phyloP scores from a whole-genome alignment of 2,888 invertebrate species.

The Temnothorax unifasciatus region DNA sequence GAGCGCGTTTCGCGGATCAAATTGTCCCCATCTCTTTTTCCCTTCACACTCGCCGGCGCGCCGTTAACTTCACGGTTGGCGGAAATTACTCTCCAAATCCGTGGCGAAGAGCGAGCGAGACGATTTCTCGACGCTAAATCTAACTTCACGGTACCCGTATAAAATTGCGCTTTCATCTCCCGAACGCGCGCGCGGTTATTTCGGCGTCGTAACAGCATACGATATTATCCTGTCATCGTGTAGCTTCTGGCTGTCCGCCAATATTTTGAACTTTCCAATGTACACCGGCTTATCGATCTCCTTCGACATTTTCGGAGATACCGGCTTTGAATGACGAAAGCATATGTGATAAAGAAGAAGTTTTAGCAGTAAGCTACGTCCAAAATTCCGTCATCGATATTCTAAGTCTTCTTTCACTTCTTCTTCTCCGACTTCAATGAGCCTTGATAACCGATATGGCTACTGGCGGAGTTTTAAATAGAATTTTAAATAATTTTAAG shows the following conservation, averaged over 20 bases:
- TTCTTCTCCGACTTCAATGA: neutral
- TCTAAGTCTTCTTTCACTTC: neutral
- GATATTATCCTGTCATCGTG: slow-evolving; percentile 58
- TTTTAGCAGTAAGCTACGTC: neutral
- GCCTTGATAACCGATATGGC: neutral
- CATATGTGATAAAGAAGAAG: neutral
- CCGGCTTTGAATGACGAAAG: neutral
- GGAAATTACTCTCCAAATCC: slow-evolving; percentile 52
- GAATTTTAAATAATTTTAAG: neutral
- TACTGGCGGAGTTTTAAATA: neutral
- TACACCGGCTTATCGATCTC: slow-evolving; percentile 63
- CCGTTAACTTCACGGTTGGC: slow-evolving; percentile 39
- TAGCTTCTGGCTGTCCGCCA: slow-evolving; percentile 67
- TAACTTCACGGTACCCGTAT: slow-evolving; percentile 28
- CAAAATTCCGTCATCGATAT: neutral
- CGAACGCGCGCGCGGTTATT: slow-evolving; percentile 63
- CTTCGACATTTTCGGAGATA: slow-evolving; percentile 16
- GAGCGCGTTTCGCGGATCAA: slow-evolving; percentile 3
- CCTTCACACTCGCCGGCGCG: neutral
- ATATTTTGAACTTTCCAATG: slow-evolving; percentile 70
- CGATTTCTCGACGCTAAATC: neutral
- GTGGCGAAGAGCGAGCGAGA: slow-evolving; percentile 21
- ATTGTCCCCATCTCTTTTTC: neutral
- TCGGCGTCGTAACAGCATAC: slow-evolving; percentile 65
- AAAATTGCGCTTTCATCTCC: slow-evolving; percentile 48